Percentiles rank a stretch among this genome's conserved stretches.
Evolutionary conservation across 1,140 invertebrate species (phyloP).

Genomic region (Orussus abietinus): DNA sequence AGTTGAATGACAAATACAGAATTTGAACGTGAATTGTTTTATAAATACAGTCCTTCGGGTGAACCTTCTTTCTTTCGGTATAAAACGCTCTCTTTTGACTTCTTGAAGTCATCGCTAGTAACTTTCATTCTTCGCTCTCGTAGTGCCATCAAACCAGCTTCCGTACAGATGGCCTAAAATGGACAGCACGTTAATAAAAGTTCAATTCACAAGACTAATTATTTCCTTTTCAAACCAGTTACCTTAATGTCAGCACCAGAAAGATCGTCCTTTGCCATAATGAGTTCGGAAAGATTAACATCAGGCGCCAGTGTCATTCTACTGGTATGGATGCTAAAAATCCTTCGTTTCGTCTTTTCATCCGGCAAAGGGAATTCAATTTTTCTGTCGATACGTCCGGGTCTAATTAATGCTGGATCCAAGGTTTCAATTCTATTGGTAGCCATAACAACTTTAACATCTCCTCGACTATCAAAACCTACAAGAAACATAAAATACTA

Average conservation of each 20-base stretch:
- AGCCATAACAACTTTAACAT: conserved; percentile 94
- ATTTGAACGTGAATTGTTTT: conserved; percentile 51
- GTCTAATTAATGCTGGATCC: conserved; percentile 97
- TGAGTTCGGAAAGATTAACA: conserved; percentile 96
- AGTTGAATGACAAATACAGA: conserved; percentile 21
- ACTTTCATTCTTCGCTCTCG: conserved; percentile 99
- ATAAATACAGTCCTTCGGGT: conserved; percentile 97
- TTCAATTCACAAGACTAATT: conserved; percentile 4
- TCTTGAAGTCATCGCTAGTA: conserved; percentile 98
- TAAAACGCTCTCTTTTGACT: conserved; percentile 98
- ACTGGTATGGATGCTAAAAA: conserved; percentile 98
- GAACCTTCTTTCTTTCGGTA: conserved; percentile 99
- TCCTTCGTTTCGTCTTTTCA: conserved; percentile 97
- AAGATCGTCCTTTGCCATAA: conserved; percentile 99
- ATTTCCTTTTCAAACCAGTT: conserved; percentile 18
- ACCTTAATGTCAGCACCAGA: conserved; percentile 93
- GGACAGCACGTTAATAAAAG: conserved; percentile 15
- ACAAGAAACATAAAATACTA: conserved; percentile 12
- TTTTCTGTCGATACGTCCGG: conserved; percentile 98
- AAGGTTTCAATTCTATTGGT: conserved; percentile 99
- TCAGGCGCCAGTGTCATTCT: conserved; percentile 97
- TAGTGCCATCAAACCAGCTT: conserved; percentile 96
- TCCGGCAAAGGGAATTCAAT: conserved; percentile 99
- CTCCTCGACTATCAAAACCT: conserved; percentile 74
- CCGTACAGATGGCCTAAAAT: conserved; percentile 96